A percentile compares a stretch with the other conserved stretches of the same genome.
Conservation (phyloP, 2,797 vertebrate genomes). For the Cyclura pinguis region DNA sequence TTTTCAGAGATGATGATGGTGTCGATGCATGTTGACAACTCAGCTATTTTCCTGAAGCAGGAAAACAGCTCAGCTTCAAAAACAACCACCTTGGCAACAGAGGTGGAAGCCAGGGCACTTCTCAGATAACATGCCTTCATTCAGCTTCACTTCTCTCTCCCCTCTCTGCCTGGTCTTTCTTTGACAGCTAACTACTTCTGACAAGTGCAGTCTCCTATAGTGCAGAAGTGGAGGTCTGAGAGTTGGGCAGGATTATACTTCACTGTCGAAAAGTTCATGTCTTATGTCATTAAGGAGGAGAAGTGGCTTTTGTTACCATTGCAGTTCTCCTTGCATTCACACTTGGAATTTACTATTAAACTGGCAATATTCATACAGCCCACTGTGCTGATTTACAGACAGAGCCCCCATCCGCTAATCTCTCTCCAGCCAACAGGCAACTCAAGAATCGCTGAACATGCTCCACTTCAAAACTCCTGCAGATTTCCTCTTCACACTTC, state of each 20-base stretch:
- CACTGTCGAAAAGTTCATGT: constrained; percentile 34
- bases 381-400: constrained; percentile 40
- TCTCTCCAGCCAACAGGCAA: constrained; percentile 1
- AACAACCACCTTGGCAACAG: constrained; percentile 47
- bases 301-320: constrained; percentile 42
- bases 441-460: constrained; percentile 44
- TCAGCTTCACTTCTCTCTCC: constrained; percentile 19
- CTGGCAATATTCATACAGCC: constrained; percentile 11
- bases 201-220: constrained; percentile 28
- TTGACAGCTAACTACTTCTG: constrained; percentile 46
- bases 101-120: constrained; percentile 40
- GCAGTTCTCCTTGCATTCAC: constrained; percentile 48
- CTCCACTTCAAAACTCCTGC: constrained; percentile 57
- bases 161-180: constrained; percentile 36
- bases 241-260: constrained; percentile 43
- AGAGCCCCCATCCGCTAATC: constrained; percentile 33
- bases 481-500: constrained; percentile 38
- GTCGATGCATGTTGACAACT: constrained; percentile 45
- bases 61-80: constrained; percentile 36
- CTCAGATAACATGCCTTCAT: constrained; percentile 39
- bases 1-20: constrained; percentile 14
- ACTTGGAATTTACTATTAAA: constrained; percentile 30
- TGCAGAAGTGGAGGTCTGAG: constrained; percentile 36
- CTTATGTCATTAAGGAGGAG: constrained; percentile 32
- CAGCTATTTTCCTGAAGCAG: constrained; percentile 48